phyloP scores from a whole-genome alignment of 2,797 vertebrate species.

The Sebastes nivosus region DNA sequence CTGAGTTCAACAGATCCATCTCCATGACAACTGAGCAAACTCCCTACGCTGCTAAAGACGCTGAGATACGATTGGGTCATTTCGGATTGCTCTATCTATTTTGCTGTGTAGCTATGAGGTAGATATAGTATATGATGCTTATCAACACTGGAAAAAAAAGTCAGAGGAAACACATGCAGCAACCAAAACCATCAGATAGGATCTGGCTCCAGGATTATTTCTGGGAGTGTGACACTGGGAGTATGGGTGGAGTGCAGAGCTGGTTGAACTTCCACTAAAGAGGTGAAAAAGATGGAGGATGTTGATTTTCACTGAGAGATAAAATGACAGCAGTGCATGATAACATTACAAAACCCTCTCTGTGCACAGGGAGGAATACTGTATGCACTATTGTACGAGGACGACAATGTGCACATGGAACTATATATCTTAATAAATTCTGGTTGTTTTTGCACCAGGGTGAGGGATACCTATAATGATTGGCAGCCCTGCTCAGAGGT shows the following conservation, averaged over 20 bases:
- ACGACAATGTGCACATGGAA: slow-evolving; percentile 38
- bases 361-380: neutral
- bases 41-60: neutral
- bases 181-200: slow-evolving; percentile 38
- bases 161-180: neutral
- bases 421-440: slow-evolving; percentile 21
- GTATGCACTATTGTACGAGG: neutral
- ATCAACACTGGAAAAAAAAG: slow-evolving; percentile 32
- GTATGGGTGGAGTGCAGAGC: slow-evolving; percentile 16
- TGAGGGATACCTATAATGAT: slow-evolving; percentile 65
- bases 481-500: slow-evolving; percentile 58
- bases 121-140: slow-evolving; percentile 31
- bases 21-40: neutral
- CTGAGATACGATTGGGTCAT: neutral
- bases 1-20: neutral
- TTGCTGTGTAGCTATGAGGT: neutral
- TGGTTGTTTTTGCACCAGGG: slow-evolving; percentile 50
- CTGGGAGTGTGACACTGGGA: slow-evolving; percentile 29
- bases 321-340: slow-evolving; percentile 16
- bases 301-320: slow-evolving; percentile 35
- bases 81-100: neutral
- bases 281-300: slow-evolving; percentile 22
- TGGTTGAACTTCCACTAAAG: slow-evolving; percentile 23
- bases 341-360: neutral
- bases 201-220: slow-evolving; percentile 28